Evolutionary conservation across 2,797 vertebrate species (phyloP).

Genomic region (Euphonia xanthogaster): DNA sequence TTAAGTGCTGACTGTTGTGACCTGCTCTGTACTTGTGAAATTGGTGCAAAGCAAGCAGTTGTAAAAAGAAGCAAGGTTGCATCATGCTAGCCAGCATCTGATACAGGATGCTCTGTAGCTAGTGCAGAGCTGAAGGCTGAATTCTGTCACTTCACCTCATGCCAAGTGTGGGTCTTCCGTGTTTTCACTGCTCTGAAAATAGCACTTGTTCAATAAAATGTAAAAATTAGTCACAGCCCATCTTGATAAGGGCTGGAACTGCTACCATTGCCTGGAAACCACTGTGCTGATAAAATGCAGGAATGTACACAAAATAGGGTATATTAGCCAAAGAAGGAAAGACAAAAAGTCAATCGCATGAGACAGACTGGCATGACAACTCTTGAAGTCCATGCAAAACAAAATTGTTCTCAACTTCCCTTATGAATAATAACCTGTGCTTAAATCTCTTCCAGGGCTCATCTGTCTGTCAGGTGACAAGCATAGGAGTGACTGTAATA

Average conservation of each 20-base stretch:
- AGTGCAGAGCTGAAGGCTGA: neutral
- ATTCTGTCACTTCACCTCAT: neutral
- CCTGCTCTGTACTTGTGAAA: neutral
- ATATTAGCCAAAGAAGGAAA: neutral
- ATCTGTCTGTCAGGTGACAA: constrained; percentile 93
- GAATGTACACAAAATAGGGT: no score
- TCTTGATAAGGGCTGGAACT: neutral
- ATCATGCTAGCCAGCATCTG: neutral
- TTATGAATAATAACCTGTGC: neutral
- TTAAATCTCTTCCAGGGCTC: constrained; percentile 84
- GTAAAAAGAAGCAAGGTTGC: neutral
- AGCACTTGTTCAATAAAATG: neutral
- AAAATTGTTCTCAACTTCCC: neutral
- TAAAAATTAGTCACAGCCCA: neutral
- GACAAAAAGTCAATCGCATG: neutral
- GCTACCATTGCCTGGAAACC: neutral
- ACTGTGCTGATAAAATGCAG: neutral
- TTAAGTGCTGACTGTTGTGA: neutral
- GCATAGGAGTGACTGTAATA: constrained; percentile 87
- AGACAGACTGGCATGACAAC: neutral
- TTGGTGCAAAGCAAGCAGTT: neutral
- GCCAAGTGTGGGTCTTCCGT: neutral
- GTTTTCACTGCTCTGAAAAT: neutral
- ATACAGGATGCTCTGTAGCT: neutral
- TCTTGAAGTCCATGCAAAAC: neutral